A percentile compares a stretch with the other conserved stretches of the same genome.
Conservation (phyloP, 1,140 invertebrate genomes). For the Aphelinus atriplicis region DNA sequence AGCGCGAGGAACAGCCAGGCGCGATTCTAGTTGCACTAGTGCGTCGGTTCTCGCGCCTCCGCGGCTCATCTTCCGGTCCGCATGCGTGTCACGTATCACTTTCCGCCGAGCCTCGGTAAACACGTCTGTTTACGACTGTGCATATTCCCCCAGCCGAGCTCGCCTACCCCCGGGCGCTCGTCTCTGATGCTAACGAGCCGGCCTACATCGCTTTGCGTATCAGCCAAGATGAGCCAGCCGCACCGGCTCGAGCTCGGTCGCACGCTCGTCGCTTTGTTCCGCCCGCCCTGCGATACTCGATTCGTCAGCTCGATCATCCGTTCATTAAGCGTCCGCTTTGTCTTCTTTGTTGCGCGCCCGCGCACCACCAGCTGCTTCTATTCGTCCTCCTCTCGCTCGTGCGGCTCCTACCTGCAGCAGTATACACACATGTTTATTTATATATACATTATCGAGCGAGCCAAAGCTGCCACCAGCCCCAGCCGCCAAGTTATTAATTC, state of each 20-base stretch:
- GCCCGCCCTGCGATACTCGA: background rate
- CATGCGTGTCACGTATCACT: constrained; percentile 66
- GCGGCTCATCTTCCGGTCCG: background rate
- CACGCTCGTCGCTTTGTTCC: background rate
- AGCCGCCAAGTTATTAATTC: no score
- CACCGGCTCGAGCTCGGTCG: no score
- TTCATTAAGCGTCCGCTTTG: no score
- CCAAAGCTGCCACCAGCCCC: no score
- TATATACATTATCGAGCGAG: no score
- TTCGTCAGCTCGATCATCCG: background rate
- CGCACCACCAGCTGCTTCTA: no score
- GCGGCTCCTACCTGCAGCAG: no score
- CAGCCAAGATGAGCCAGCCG: background rate
- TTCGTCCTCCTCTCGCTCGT: no score
- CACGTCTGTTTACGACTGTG: constrained; percentile 61
- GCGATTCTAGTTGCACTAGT: constrained; percentile 46
- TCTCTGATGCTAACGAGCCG: constrained; percentile 54
- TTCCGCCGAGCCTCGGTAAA: constrained; percentile 58
- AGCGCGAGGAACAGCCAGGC: constrained; percentile 21
- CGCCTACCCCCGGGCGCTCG: no score
- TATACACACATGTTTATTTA: no score
- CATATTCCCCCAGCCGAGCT: constrained; percentile 45
- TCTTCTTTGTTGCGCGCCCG: no score
- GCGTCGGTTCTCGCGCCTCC: background rate
- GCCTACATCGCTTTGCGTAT: constrained; percentile 44